Percentiles rank a stretch among this genome's conserved stretches.
These are phyloP conservation scores for Galbula dea DNA, from an alignment of 2,113 vertebrate species.

Conservation along the genomic window DNA sequence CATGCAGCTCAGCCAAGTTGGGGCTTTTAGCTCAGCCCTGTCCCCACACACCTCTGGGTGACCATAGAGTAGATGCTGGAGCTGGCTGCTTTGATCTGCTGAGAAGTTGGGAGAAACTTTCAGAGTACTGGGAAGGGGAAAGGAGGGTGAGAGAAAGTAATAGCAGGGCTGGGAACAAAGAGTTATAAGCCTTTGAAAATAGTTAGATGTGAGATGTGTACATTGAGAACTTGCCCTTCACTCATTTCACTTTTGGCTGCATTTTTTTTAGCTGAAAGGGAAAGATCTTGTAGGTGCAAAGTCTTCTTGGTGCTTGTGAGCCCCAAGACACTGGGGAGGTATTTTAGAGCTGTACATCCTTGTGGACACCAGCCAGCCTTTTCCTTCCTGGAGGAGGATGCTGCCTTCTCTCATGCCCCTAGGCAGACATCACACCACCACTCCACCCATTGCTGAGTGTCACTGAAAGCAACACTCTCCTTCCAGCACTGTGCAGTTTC, in stretches of 20 bases:
- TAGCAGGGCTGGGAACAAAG: background rate
- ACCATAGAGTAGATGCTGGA: background rate
- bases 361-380: background rate
- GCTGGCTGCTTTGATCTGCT: background rate
- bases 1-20: fast-evolving
- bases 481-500: background rate
- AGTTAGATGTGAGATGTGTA: background rate
- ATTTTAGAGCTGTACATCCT: background rate
- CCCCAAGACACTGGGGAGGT: background rate
- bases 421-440: background rate
- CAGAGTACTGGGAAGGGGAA: background rate
- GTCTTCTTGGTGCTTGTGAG: background rate
- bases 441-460: background rate
- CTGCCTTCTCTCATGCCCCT: background rate
- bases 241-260: background rate
- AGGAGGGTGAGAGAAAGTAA: background rate
- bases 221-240: background rate
- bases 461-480: background rate
- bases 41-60: background rate
- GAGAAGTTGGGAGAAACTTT: background rate
- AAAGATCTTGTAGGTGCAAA: background rate
- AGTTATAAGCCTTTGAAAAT: background rate
- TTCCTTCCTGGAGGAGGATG: background rate
- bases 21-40: background rate
- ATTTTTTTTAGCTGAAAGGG: background rate